Evolutionary conservation across 2,113 vertebrate genomes (phyloP).

Genomic region (Loxodonta africana): DNA sequence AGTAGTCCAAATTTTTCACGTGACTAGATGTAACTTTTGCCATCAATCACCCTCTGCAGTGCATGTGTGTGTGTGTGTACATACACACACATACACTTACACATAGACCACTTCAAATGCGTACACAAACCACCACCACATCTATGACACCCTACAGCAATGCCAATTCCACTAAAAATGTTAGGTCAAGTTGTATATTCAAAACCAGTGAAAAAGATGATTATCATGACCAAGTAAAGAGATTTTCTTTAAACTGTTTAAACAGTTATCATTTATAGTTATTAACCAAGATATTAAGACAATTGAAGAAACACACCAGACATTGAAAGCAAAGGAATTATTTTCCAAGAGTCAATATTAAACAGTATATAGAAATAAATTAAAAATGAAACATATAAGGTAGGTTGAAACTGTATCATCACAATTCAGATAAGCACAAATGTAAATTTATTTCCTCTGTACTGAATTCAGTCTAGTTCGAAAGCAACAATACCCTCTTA

Average conservation of each 20-base stretch:
- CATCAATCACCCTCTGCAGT: too few species aligned
- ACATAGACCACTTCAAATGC: neutral
- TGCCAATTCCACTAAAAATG: neutral
- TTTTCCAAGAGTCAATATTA: neutral
- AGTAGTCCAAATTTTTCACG: neutral
- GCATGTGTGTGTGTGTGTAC: neutral
- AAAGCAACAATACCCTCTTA: neutral
- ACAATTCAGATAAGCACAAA: neutral
- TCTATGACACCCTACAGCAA: neutral
- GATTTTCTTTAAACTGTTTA: neutral
- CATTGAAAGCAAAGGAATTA: neutral
- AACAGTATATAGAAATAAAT: slow-evolving; percentile 11
- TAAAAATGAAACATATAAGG: neutral
- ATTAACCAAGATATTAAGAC: neutral
- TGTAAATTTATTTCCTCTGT: neutral
- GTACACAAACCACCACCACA: neutral
- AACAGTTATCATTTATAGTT: neutral
- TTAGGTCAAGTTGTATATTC: neutral
- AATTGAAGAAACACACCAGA: neutral
- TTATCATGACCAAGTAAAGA: neutral
- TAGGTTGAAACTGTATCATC: neutral
- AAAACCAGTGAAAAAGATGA: neutral
- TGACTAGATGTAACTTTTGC: neutral
- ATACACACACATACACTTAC: neutral
- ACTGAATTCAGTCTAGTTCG: neutral